These are phyloP conservation scores for Pheosia gnoma DNA, from an alignment of 2,888 invertebrate species.

Conservation along the genomic window DNA sequence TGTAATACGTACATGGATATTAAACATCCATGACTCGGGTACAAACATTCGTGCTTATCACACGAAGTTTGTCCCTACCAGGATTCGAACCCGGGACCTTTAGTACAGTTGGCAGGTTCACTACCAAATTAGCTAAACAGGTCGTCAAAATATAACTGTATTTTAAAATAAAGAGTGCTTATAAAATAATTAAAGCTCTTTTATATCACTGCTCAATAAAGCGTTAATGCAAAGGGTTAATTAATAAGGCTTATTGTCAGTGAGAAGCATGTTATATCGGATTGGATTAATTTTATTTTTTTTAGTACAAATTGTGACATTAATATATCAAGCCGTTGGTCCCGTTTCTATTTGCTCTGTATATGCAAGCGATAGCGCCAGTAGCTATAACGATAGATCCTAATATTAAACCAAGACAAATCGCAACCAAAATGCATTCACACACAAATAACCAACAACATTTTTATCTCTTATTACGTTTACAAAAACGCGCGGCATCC, in stretches of 20 bases:
- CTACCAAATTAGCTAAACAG: too few species aligned
- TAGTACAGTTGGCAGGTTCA: too few species aligned
- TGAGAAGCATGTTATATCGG: too few species aligned
- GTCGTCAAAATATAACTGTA: not conserved
- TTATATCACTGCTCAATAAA: not conserved
- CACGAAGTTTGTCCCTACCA: too few species aligned
- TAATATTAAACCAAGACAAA: not conserved
- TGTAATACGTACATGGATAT: too few species aligned
- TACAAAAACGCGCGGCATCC: slow-evolving; percentile 52
- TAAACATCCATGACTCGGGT: too few species aligned
- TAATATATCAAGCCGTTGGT: too few species aligned
- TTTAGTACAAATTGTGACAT: too few species aligned
- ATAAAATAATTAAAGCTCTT: slow-evolving; percentile 1
- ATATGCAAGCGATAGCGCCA: not conserved
- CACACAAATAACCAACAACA: slow-evolving; percentile 27
- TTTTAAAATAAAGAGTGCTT: not conserved
- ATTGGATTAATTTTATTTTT: too few species aligned
- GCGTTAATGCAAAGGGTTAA: not conserved
- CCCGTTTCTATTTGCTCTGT: not conserved
- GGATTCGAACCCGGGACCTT: too few species aligned
- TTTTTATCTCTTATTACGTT: slow-evolving; percentile 45
- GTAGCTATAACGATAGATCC: not conserved
- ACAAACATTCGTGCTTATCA: too few species aligned
- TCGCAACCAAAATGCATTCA: slow-evolving; percentile 11
- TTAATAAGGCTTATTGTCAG: not conserved